Base-by-base conservation (phyloP, 1,140 invertebrate species). In the Drosophila aff. region DNA sequence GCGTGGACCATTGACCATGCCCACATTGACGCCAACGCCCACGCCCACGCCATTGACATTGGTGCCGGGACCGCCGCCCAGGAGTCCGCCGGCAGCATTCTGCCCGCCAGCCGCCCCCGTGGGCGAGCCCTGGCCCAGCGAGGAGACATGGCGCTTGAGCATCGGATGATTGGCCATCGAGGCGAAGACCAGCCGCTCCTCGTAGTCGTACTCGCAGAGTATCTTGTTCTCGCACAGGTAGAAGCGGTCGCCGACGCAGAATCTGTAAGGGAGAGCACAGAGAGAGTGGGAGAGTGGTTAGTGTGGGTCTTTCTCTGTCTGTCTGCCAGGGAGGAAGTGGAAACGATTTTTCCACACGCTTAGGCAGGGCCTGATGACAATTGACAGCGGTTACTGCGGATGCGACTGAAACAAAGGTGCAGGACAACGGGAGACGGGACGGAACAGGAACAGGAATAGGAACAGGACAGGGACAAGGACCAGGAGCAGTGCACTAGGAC, bases 171-270 rank as follows among this genome's bases (percentile, higher is more conserved):
- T 97, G 33, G 97, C 96, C 96, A 98, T 97, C 91, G 96, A 97
- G 44, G 97, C 97, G 93, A 98, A 98, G 46, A 98, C 96, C 93
- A 98, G 94, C 72, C 97, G 94, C 93, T 99, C 98, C 92, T 99
- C 98, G 93, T 99, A 99, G 93, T 99, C 98, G 93, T 98, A 98
- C 93, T 99, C 98, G 94, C 98, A 99, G 16, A 99, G 95, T 78
- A 99, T 99, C 94, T 98, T 98, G 94, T 99, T 99, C 92, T 99
- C 98, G 94, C 97, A 98, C 77, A 99, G 94, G 93, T 99, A 99
- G 93, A 99, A 99, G 64, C 97, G 95, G 94, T 99, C 98, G 40
- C 98, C 98, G 36, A 99, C 98, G 93, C 98, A 99, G 94, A 99
- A 99, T 94, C 98, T 99, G 94, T 4, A 93, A 94, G 63, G 81